Conservation (phyloP, 2,888 invertebrate genomes). For the Oligia strigilis region DNA sequence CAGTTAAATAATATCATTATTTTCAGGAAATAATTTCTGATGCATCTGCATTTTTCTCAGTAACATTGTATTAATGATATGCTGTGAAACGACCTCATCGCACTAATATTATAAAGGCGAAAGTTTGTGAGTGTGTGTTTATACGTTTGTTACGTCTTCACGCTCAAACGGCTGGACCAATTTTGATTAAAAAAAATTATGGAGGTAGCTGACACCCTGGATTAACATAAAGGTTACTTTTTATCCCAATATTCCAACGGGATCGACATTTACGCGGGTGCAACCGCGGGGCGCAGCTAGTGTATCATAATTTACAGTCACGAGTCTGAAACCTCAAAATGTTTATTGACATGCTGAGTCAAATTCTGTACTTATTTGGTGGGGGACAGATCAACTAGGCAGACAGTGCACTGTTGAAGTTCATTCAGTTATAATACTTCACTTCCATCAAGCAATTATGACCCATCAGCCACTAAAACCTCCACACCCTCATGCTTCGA, state of each 20-base stretch:
- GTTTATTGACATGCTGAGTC: neutral
- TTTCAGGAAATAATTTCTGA: neutral
- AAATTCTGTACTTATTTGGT: neutral
- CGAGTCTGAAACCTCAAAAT: neutral
- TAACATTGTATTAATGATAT: neutral
- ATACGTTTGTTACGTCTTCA: too few species aligned
- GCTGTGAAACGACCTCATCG: neutral
- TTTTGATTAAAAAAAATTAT: too few species aligned
- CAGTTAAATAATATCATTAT: neutral
- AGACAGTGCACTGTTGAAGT: neutral
- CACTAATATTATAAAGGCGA: too few species aligned
- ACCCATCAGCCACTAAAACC: slow-evolving; percentile 17
- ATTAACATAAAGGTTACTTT: too few species aligned
- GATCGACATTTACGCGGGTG: too few species aligned
- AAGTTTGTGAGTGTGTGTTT: too few species aligned
- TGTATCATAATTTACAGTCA: neutral
- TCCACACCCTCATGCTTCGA: slow-evolving; percentile 23
- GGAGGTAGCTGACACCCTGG: too few species aligned
- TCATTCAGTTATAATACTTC: neutral
- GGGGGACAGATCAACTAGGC: neutral
- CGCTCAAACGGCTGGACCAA: too few species aligned
- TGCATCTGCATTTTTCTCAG: too few species aligned
- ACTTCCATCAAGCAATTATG: neutral
- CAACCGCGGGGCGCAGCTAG: too few species aligned
- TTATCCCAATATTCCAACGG: too few species aligned